A percentile compares a stretch with the other conserved stretches of the same genome.
phyloP scores from a whole-genome alignment of 2,888 invertebrate species.

The Glomeris marginata region DNA sequence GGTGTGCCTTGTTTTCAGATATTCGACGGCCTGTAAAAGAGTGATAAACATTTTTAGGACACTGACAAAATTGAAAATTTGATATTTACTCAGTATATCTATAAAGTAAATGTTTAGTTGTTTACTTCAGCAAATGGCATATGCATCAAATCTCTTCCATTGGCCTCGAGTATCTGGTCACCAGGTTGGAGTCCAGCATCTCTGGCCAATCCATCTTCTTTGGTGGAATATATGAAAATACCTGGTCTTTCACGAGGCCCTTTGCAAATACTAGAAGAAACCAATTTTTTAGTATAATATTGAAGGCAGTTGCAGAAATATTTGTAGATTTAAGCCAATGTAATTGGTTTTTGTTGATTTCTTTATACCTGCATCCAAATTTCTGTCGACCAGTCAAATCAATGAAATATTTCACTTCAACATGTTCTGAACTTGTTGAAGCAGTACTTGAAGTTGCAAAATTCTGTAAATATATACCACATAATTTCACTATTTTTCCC shows the following conservation, averaged over 20 bases:
- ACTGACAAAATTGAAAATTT: not conserved
- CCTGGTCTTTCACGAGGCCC: constrained; percentile 67
- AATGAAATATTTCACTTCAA: constrained; percentile 8
- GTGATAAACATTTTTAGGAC: not conserved
- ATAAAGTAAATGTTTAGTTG: not conserved
- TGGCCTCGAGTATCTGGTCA: constrained; percentile 80
- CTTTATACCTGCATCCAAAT: no score
- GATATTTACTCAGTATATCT: not conserved
- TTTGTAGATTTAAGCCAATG: no score
- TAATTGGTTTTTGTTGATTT: no score
- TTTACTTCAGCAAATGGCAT: constrained; percentile 62
- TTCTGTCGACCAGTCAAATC: constrained; percentile 2
- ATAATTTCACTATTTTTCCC: no score
- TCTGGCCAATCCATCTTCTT: constrained; percentile 72
- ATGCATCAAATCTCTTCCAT: constrained; percentile 49
- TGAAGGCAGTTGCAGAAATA: no score
- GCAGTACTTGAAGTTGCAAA: no score
- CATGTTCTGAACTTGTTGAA: not conserved
- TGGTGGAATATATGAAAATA: constrained; percentile 76
- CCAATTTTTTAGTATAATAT: no score
- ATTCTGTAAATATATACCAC: no score
- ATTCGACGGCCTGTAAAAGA: not conserved
- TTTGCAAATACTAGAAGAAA: constrained; percentile 53
- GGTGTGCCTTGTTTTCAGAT: not conserved
- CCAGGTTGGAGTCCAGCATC: constrained; percentile 77